Evolutionary conservation across 2,113 vertebrate species (phyloP).

Genomic region (Peromyscus leucopus): DNA sequence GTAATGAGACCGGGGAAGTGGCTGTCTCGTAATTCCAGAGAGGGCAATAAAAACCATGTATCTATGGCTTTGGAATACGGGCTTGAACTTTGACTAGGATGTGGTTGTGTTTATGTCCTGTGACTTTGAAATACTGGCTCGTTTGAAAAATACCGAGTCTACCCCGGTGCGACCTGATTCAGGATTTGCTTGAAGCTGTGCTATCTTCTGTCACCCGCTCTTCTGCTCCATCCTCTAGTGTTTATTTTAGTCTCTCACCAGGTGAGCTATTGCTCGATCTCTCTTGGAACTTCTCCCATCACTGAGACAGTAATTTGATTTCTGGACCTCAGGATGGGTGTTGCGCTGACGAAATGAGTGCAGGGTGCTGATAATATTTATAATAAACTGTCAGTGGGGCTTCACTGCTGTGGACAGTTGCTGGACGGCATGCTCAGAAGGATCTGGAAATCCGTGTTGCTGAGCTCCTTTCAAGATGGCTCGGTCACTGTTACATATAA

Average conservation of each 20-base stretch:
- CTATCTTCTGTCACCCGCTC: background rate
- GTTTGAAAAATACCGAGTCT: conserved; percentile 35
- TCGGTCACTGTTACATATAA: background rate
- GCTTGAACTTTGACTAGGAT: conserved; percentile 30
- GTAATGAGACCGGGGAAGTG: background rate
- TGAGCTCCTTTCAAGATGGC: background rate
- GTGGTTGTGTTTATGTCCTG: background rate
- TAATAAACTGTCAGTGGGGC: conserved; percentile 7
- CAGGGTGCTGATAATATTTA: conserved; percentile 22
- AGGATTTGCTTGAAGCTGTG: background rate
- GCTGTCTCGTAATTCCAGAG: conserved; percentile 24
- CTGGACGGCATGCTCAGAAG: background rate
- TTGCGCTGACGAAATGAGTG: background rate
- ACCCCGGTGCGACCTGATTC: background rate
- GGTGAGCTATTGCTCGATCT: conserved; percentile 18
- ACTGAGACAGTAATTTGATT: conserved; percentile 28
- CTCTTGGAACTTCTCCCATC: conserved; percentile 40
- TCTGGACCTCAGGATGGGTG: conserved; percentile 8
- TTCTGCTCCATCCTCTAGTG: background rate
- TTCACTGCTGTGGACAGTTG: background rate
- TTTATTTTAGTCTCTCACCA: conserved; percentile 13
- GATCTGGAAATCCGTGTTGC: conserved; percentile 16
- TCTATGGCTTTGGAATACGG: conserved; percentile 23
- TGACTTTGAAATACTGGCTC: background rate
- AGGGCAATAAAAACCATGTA: conserved; percentile 4